phyloP scores from a whole-genome alignment of 2,113 vertebrate species.

The Cinclus cinclus region DNA sequence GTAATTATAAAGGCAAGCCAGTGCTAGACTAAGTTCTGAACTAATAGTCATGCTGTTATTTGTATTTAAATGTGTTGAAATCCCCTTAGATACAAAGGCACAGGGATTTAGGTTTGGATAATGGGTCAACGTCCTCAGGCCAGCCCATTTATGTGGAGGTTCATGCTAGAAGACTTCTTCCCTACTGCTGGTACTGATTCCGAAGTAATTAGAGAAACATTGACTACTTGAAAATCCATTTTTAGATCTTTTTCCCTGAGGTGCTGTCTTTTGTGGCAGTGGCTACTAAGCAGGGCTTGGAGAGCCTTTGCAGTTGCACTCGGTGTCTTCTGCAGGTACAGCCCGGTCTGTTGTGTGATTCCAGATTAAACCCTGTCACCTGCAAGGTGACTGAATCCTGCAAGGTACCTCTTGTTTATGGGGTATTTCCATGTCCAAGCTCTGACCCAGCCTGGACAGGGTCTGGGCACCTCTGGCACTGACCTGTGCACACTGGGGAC shows the following conservation, averaged over 20 bases:
- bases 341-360: accelerated
- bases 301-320: not conserved
- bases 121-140: not conserved
- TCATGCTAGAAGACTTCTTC: not conserved
- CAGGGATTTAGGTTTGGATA: not conserved
- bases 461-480: not conserved
- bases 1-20: not conserved
- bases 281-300: not conserved
- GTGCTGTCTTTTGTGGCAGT: not conserved
- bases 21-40: not conserved
- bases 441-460: not conserved
- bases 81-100: not conserved
- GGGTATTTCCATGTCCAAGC: not conserved
- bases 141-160: not conserved
- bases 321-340: not conserved
- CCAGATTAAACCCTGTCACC: not conserved
- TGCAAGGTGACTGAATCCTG: not conserved
- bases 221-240: not conserved
- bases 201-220: not conserved
- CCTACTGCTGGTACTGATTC: not conserved
- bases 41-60: not conserved
- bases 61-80: not conserved
- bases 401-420: not conserved
- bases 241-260: not conserved
- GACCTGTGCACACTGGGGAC: not conserved